These are phyloP conservation scores for Lepisosteus oculatus DNA, from an alignment of 2,113 vertebrate species.

Conservation along the genomic window DNA sequence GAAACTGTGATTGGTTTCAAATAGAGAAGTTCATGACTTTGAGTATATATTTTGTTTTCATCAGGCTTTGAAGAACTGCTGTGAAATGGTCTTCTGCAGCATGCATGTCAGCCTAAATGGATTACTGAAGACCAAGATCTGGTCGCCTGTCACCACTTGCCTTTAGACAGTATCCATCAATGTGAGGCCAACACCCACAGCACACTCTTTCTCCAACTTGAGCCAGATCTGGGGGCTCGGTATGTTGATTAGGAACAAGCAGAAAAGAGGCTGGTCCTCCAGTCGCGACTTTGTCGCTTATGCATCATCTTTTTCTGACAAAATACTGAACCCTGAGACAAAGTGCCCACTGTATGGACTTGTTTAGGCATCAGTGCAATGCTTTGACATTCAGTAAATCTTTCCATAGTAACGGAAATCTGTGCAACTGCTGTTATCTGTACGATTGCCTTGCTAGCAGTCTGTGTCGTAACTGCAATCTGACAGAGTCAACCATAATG, in stretches of 20 bases:
- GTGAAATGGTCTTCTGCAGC: constrained; percentile 47
- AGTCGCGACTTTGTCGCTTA: too few species aligned
- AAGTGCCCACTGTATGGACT: too few species aligned
- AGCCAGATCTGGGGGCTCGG: background rate
- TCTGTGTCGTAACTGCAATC: too few species aligned
- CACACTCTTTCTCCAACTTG: background rate
- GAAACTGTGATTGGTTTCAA: constrained; percentile 51
- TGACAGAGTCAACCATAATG: too few species aligned
- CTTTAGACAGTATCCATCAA: constrained; percentile 72
- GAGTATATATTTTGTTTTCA: constrained; percentile 60
- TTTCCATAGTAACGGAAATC: too few species aligned
- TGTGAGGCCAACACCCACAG: background rate
- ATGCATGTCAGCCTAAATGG: constrained; percentile 60
- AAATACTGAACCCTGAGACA: too few species aligned
- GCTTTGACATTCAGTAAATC: too few species aligned
- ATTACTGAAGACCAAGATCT: constrained; percentile 70
- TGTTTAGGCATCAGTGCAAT: too few species aligned
- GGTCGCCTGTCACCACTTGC: constrained; percentile 71
- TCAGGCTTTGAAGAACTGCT: constrained; percentile 55
- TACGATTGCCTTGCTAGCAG: too few species aligned
- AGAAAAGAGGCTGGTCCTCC: too few species aligned
- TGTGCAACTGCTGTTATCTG: too few species aligned
- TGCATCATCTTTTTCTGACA: too few species aligned
- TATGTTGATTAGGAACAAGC: background rate
- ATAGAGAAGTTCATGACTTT: constrained; percentile 47